Conservation (phyloP, 2,113 vertebrate species). For the Corythoichthys haematopterus region DNA sequence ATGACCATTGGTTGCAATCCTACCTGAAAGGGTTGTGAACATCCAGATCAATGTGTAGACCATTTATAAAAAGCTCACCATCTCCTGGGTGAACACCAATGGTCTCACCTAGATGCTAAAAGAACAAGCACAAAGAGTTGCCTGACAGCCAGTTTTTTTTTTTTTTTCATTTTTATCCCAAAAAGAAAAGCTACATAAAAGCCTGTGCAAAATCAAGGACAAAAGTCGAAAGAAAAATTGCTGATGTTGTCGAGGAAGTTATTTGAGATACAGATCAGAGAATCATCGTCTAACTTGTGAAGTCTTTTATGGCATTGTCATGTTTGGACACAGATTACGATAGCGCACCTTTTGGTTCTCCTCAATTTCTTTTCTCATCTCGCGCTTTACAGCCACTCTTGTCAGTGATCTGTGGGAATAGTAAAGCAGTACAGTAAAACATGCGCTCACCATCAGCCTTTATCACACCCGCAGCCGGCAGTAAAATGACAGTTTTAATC, state of each 20-base stretch:
- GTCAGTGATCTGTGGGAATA: conserved; percentile 86
- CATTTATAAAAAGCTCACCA: conserved; percentile 86
- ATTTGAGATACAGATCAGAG: conserved; percentile 30
- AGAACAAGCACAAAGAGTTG: conserved; percentile 38
- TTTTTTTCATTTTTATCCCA: not conserved
- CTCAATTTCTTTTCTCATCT: conserved; percentile 90
- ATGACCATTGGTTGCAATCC: conserved; percentile 26
- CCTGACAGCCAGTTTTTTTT: conserved; percentile 13
- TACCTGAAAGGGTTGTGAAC: conserved; percentile 90
- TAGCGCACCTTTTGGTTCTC: conserved; percentile 92
- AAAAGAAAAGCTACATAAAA: conserved; percentile 6
- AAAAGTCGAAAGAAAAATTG: conserved; percentile 20
- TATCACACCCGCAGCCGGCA: conserved; percentile 55
- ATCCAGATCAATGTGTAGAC: conserved; percentile 83
- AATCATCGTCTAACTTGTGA: conserved; percentile 10
- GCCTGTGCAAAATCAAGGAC: not conserved
- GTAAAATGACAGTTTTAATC: conserved; percentile 71
- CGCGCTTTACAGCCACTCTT: conserved; percentile 81
- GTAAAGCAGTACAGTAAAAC: conserved; percentile 62
- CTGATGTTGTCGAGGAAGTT: conserved; percentile 15
- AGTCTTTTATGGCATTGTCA: conserved; percentile 15
- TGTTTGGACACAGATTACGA: conserved; percentile 38
- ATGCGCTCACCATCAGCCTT: conserved; percentile 69
- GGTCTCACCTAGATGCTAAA: conserved; percentile 77
- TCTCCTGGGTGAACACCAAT: conserved; percentile 87